Conservation (phyloP, 2,888 invertebrate species). For the Agrotis clavis region DNA sequence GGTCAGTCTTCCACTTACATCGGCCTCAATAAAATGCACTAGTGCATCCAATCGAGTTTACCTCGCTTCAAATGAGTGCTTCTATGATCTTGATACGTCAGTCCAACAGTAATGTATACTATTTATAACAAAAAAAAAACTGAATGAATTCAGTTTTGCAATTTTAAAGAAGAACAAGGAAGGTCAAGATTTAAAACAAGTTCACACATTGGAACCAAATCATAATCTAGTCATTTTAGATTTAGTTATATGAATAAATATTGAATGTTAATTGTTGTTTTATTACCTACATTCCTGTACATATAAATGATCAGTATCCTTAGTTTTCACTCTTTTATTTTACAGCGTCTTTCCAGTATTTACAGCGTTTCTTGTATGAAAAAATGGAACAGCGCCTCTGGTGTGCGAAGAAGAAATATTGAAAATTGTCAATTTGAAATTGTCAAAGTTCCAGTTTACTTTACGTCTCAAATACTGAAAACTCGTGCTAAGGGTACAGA, state of each 20-base stretch:
- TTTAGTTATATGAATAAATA: constrained; percentile 17
- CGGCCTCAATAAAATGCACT: constrained; percentile 10
- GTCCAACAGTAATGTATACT: constrained; percentile 7
- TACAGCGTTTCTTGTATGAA: no score
- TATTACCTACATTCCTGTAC: constrained; percentile 14
- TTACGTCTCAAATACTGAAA: no score
- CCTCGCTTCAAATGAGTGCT: constrained; percentile 4
- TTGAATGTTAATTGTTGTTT: constrained; percentile 31
- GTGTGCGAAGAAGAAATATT: no score
- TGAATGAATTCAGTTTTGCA: constrained; percentile 7
- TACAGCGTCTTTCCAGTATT: no score
- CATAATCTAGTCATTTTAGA: constrained; percentile 49
- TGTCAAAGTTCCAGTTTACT: no score
- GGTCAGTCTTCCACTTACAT: not conserved
- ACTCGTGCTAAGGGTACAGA: no score
- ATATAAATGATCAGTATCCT: no score
- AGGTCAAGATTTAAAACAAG: constrained; percentile 16
- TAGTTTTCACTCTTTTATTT: no score
- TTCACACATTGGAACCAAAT: constrained; percentile 28
- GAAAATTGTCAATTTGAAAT: no score
- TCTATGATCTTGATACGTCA: constrained; percentile 20
- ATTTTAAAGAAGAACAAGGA: constrained; percentile 24
- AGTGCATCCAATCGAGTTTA: constrained; percentile 14
- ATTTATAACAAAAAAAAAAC: constrained; percentile 11
- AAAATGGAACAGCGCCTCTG: no score